A percentile compares a stretch with the other conserved stretches of the same genome.
phyloP scores from a whole-genome alignment of 1,140 invertebrate genomes.

The Yoshiicerus persimilis region DNA sequence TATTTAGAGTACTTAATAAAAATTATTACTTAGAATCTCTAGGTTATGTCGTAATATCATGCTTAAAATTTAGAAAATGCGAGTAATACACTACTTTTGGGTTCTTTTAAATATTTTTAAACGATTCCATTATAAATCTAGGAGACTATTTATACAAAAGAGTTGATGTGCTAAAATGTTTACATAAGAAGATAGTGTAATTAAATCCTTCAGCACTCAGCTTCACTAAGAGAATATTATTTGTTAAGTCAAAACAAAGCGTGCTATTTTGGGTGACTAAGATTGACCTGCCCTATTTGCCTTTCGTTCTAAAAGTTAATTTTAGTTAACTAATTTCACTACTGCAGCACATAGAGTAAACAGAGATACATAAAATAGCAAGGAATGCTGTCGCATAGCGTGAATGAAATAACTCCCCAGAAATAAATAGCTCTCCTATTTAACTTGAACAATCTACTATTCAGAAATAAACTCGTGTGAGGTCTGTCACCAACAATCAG shows the following conservation, averaged over 20 bases:
- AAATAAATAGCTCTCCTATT: slow-evolving; percentile 4
- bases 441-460: neutral
- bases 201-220: neutral
- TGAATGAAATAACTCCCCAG: slow-evolving; percentile 9
- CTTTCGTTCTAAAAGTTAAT: neutral
- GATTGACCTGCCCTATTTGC: neutral
- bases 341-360: neutral
- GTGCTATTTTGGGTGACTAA: neutral
- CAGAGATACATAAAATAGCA: neutral
- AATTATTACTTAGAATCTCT: no score
- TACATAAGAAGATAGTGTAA: neutral
- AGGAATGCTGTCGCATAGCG: neutral
- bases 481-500: neutral
- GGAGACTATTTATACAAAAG: no score
- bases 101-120: no score
- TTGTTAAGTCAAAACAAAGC: neutral
- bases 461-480: neutral
- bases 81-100: no score
- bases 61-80: no score
- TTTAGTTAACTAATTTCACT: neutral
- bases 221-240: neutral
- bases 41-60: no score
- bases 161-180: no score
- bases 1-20: no score
- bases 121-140: no score